These are phyloP conservation scores for Archips xylosteana DNA, from an alignment of 2,888 invertebrate genomes.

Conservation along the genomic window DNA sequence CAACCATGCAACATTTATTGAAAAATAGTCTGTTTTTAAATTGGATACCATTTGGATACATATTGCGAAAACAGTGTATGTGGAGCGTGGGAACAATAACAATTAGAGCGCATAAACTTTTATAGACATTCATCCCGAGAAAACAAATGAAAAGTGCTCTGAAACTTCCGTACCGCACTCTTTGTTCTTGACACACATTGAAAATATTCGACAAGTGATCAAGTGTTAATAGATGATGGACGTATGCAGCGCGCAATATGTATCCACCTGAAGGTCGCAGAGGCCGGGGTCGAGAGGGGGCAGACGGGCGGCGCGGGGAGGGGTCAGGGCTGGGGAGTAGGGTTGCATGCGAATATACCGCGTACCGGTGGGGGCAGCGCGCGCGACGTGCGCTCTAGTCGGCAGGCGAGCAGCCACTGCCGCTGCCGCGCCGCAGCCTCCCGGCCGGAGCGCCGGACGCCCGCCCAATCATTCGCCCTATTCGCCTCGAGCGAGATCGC, in stretches of 20 bases:
- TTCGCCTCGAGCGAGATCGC: conserved; percentile 36
- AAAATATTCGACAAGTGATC: conserved; percentile 7
- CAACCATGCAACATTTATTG: conserved; percentile 40
- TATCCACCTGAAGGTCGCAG: conserved; percentile 45
- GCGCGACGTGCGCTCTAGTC: conserved; percentile 80
- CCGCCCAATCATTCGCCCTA: conserved; percentile 62
- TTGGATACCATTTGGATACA: conserved; percentile 26
- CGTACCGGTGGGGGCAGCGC: conserved; percentile 80
- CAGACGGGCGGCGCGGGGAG: conserved; percentile 41
- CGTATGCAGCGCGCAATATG: conserved; percentile 58
- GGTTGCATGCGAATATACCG: conserved; percentile 74
- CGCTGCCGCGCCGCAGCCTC: conserved; percentile 62
- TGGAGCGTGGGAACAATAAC: not conserved
- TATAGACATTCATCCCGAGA: conserved; percentile 14
- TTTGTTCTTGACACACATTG: conserved; percentile 8
- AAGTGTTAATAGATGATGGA: conserved; percentile 31
- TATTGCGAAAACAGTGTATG: conserved; percentile 33
- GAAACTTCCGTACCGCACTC: conserved; percentile 25
- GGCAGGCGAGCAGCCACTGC: conserved; percentile 77
- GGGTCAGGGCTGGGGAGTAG: conserved; percentile 43
- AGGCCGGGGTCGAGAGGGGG: conserved; percentile 43
- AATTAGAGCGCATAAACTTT: conserved; percentile 27
- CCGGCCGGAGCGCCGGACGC: conserved; percentile 57
- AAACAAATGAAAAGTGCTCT: conserved; percentile 25
- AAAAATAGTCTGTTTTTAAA: conserved; percentile 15